Base-by-base conservation (phyloP, 2,888 invertebrate species). In the Eristalis arbustorum region DNA sequence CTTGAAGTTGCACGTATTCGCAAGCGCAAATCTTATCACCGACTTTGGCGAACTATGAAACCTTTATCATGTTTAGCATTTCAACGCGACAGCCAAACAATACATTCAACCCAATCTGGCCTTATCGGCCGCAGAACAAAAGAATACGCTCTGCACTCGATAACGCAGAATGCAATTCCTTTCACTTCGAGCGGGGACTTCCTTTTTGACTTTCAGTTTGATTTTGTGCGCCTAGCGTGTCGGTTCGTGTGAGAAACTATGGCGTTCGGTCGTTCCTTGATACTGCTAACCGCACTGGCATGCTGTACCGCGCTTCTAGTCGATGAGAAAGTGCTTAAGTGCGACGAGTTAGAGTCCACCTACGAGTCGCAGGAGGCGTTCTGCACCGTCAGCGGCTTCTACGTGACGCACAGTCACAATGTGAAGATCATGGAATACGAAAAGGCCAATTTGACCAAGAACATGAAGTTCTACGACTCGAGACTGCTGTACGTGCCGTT, bases 391-490 rank as follows among this genome's bases (percentile, higher is more conserved):
- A 91, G 91, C 22, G 91, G 91, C 0, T 91, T 92, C 23, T 90
- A 90, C 22, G 92, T 92, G n/a, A 91, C 91, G 0, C 92, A 92
- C 78, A 92, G 91, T 76, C 92, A 92, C 78, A 91, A 91, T 81
- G 89, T 92, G 3, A 91, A 91, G 78, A 90, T 92, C 25, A 90
- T 90, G 34, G 89, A 90, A 37, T 90, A 91, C 81, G 74, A 89
- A 4, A 90, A 89, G 37, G 90, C 91, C 0, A 91, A 91, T 62
- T 89, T 90, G 89, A 91, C 92, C 5, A 92, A 91, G 88, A 92
- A 91, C 78, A 92, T 92, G 91, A 92, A 92, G 74, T 92, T 92
- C 88, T 93, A 92, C 84, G 92, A 92, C 18, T 93, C 93, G 0
- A 89, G 90, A 6, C 69, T 92, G 68, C 88, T 92, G 67, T 92